A percentile compares a stretch with the other conserved stretches of the same genome.
These are phyloP conservation scores for Colius striatus DNA, from an alignment of 2,113 vertebrate genomes.

Conservation along the genomic window DNA sequence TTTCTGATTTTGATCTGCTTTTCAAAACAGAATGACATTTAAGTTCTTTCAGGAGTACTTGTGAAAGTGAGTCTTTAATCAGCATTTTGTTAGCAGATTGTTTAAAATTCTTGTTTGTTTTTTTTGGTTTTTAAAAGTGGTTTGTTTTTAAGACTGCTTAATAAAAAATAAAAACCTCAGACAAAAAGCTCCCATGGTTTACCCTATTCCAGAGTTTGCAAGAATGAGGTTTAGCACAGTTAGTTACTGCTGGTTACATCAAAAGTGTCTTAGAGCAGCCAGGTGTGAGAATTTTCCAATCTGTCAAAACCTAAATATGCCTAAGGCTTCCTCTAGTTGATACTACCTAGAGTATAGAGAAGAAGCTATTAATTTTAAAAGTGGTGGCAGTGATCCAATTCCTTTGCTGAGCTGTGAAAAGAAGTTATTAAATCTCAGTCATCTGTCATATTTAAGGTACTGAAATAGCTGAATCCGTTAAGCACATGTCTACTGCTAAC, in stretches of 20 bases:
- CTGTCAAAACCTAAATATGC: background rate
- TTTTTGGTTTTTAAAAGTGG: background rate
- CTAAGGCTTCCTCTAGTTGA: background rate
- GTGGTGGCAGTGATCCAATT: background rate
- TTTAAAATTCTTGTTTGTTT: background rate
- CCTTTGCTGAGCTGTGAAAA: background rate
- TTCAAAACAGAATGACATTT: background rate
- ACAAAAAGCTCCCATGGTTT: background rate
- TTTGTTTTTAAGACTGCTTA: background rate
- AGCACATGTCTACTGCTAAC: background rate
- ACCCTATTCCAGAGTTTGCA: background rate
- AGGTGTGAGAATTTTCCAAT: background rate
- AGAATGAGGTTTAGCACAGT: background rate
- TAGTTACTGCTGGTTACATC: background rate
- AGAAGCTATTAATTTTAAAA: background rate
- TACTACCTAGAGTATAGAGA: background rate
- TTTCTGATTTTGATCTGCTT: background rate
- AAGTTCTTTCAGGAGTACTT: background rate
- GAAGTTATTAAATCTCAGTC: background rate
- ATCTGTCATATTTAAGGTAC: background rate
- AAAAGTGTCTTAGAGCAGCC: background rate
- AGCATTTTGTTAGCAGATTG: background rate
- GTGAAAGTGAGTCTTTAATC: background rate
- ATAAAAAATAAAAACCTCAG: background rate
- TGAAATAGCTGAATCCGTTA: background rate